Evolutionary conservation across 2,888 invertebrate species (phyloP), one percentile per base, ranked within the genome.

Genomic region (Biston stratarius): DNA sequence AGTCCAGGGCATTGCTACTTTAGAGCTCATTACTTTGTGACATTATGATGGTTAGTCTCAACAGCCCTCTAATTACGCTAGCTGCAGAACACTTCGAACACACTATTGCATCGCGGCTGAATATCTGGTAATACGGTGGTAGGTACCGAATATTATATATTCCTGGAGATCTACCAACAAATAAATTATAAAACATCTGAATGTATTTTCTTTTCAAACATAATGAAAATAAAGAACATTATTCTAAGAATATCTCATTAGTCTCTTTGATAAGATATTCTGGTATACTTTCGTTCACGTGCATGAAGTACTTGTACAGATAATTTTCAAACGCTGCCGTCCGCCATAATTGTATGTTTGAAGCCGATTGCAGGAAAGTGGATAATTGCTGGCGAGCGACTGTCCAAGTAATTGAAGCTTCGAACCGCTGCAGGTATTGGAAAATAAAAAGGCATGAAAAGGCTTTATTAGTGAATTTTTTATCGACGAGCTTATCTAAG

Each of bases 361-460:
- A 52, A 61, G 44, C 44, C 44, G 47, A 53, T 53, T 61, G 45
- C 38, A 52, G 53, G 45, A 51, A 61, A 61, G 53, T 61, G 61
- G 53, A 53, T 61, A 53, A 61, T 61, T 51, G 38, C 36, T 36
- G 42, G 15, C 24, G 12, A 11, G 9, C 58, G 45, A 61, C 53
- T 61, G 38, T 61, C 61, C 34, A 14, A 44, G 36, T 47, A 58
- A 47, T 58, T 47, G 58, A 34, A 24, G 34, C 47, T 58, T 58
- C 14, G 14, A 15, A 15, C 58, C 47, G 5, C 47, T 47, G 14
- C 47, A 14, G 34, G 58, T 14, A 47, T 58, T 38, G 58, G 58
- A 12, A 48, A 47, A 48, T 45, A 15, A 58, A 58, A 34, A 15
- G 38, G 14, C 58, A 38, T 58, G 45, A 48, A 58, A 36, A 58